Evolutionary conservation across 2,888 invertebrate genomes (phyloP).

Genomic region (Mesorhabditis spiculigera): DNA sequence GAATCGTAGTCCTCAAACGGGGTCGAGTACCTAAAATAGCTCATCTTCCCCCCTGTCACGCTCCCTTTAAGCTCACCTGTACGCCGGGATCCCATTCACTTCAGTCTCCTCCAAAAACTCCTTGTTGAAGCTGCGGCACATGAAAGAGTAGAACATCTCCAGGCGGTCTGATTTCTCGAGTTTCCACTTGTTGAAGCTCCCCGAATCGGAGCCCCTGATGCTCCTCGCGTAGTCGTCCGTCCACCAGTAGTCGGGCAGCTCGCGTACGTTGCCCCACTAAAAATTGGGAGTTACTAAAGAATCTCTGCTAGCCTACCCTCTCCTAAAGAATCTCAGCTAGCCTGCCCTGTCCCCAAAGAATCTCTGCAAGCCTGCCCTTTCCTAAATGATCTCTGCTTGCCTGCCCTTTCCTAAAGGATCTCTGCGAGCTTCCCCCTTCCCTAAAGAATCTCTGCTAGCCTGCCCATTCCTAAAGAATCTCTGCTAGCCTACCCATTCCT

Average conservation of each 20-base stretch:
- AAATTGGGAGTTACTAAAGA: not conserved
- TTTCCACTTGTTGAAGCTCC: constrained; percentile 36
- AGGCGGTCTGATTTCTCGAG: constrained; percentile 23
- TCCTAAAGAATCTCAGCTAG: too few relatives aligned
- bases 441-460: too few relatives aligned
- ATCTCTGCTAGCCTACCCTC: too few relatives aligned
- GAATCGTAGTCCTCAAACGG: constrained; percentile 44
- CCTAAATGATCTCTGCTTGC: too few relatives aligned
- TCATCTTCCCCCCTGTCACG: not conserved
- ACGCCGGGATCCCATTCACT: constrained; percentile 28
- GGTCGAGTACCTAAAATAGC: constrained; percentile 27
- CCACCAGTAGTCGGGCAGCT: constrained; percentile 47
- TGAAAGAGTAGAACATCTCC: constrained; percentile 38
- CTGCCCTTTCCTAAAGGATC: too few relatives aligned
- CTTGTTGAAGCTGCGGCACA: constrained; percentile 41
- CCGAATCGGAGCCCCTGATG: constrained; percentile 43
- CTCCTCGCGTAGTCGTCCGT: constrained; percentile 28
- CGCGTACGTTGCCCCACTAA: constrained; percentile 35
- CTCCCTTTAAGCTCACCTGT: constrained; percentile 17
- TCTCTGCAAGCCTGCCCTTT: too few relatives aligned
- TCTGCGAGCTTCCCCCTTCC: too few relatives aligned
- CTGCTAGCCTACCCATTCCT: too few relatives aligned
- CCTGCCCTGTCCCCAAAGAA: too few relatives aligned
- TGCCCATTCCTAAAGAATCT: too few relatives aligned
- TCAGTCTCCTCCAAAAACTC: constrained; percentile 21